Evolutionary conservation across 2,113 vertebrate genomes (phyloP).

Genomic region (Mungos mungo): DNA sequence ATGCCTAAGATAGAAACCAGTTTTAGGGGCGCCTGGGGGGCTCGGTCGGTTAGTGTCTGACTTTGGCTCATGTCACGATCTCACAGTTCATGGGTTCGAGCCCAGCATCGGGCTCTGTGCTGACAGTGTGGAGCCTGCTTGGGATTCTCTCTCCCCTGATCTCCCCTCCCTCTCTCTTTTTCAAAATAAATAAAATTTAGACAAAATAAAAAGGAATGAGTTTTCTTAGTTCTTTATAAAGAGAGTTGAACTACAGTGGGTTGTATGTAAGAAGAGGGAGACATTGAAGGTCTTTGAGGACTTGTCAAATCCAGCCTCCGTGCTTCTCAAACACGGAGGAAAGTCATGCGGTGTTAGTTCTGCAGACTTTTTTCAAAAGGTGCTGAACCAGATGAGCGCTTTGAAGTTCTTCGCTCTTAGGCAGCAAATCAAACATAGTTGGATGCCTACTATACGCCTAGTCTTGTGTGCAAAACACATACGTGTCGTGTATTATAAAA

Average conservation of each 20-base stretch:
- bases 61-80: too few relatives aligned
- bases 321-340: background rate
- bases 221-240: background rate
- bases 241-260: background rate
- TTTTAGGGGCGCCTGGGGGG: background rate
- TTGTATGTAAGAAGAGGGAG: background rate
- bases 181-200: too few relatives aligned
- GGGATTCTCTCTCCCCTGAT: too few relatives aligned
- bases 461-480: background rate
- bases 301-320: background rate
- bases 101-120: too few relatives aligned
- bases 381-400: background rate
- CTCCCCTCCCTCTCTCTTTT: too few relatives aligned
- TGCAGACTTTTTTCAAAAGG: background rate
- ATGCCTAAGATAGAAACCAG: background rate
- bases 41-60: too few relatives aligned
- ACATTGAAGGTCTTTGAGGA: background rate
- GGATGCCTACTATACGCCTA: background rate
- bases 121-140: too few relatives aligned
- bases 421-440: background rate
- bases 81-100: too few relatives aligned
- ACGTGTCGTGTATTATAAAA: background rate
- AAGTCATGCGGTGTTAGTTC: background rate
- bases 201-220: background rate
- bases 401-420: background rate